Evolutionary conservation across 2,113 vertebrate species (phyloP), one percentile per base, ranked within the genome.

Genomic region (Chlamydotis undulata): DNA sequence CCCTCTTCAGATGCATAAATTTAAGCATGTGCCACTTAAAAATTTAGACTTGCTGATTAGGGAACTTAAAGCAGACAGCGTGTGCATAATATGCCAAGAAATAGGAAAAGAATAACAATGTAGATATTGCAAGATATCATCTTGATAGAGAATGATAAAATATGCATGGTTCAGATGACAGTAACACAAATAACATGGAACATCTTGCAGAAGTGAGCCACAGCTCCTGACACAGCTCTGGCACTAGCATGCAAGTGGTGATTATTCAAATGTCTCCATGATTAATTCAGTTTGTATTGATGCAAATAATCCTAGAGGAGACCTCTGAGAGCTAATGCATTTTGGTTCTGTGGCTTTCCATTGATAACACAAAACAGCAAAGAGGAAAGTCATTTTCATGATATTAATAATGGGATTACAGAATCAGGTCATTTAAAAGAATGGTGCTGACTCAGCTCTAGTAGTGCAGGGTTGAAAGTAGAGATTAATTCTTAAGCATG

Each of bases 371-470:
- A 93, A 96, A 98, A 97, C 92, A 95, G 97, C 94, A 94, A 92
- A 92, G 96, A 97, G 96, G 96, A 97, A 98, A 98, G 97, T 97
- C 39, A 97, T 98, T 98, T 98, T 97, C 92, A 89, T 98, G 96
- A 98, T 98, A 98, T 98, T 98, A 98, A 98, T 98, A 98, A 98
- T 96, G 95, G 96, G 96, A 98, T 98, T 98, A 98, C 97, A 98
- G 97, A 98, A 98, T 97, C 97, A 97, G 98, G 98, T 98, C 98
- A 97, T 97, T 98, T 97, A 97, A 97, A 98, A 97, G 97, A 98
- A 95, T 65, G 83, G 55, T 60, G 98, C 98, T 98, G 98, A 98
- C 96, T 98, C 98, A 97, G 97, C 94, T 67, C 91, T 94, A 85
- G 91, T 86, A 77, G 95, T 37, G 25, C 77, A 19, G 86, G 65